These are phyloP conservation scores for Popillia japonica DNA, from an alignment of 1,140 invertebrate genomes.

Conservation along the genomic window DNA sequence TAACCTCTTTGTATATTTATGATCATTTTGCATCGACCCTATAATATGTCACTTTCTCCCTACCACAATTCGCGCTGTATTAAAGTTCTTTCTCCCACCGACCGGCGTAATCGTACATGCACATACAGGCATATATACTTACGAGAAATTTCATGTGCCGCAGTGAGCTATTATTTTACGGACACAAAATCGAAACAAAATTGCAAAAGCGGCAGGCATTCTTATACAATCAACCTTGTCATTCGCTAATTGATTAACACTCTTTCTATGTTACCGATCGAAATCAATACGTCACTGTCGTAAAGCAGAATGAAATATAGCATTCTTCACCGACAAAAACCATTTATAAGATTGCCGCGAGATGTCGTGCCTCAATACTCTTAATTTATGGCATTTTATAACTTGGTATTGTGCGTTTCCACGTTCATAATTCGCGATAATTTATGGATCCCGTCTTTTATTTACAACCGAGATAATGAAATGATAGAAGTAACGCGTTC, in stretches of 20 bases:
- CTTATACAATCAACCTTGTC: background rate
- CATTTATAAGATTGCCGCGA: conserved; percentile 14
- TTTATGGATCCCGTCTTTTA: conserved; percentile 1
- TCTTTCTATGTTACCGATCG: conserved; percentile 1
- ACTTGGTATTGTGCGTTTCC: background rate
- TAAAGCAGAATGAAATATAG: conserved; percentile 7
- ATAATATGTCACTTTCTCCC: no score
- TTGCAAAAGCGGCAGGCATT: background rate
- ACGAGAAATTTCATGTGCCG: no score
- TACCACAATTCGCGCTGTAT: no score
- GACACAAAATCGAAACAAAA: background rate
- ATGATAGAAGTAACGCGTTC: background rate
- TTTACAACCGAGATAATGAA: background rate
- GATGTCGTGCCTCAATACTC: conserved; percentile 9
- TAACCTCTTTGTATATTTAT: no score
- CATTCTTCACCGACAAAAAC: conserved; percentile 2
- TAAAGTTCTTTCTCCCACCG: no score
- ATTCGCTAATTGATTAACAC: conserved; percentile 26
- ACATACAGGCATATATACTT: no score
- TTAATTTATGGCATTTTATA: conserved; percentile 19
- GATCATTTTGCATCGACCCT: no score
- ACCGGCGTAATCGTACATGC: no score
- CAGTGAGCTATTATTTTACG: no score
- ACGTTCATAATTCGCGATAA: background rate
- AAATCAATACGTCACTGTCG: conserved; percentile 32